Percentiles rank a stretch among this genome's conserved stretches.
Evolutionary conservation across 1,140 invertebrate genomes (phyloP).

Genomic region (Bombus balteatus): DNA sequence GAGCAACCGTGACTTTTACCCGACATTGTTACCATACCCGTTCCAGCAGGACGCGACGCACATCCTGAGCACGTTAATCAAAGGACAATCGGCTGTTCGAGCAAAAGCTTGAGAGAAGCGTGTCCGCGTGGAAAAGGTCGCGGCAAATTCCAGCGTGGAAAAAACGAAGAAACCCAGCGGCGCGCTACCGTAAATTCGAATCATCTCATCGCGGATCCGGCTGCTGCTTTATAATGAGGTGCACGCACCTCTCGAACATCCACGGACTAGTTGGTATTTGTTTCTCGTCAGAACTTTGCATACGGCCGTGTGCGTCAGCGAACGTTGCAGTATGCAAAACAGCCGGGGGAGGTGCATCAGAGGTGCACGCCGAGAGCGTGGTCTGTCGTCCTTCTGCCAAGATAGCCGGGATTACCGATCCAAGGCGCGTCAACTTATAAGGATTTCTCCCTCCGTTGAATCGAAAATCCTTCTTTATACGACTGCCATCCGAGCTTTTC

Average conservation of each 20-base stretch:
- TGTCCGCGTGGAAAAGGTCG: slow-evolving; percentile 13
- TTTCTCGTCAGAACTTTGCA: slow-evolving; percentile 69
- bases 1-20: neutral
- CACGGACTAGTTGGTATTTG: slow-evolving; percentile 64
- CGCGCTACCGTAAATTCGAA: slow-evolving; percentile 60
- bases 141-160: slow-evolving; percentile 5
- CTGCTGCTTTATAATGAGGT: slow-evolving; percentile 60
- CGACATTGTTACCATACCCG: no score
- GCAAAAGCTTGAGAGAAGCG: neutral
- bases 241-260: slow-evolving; percentile 63
- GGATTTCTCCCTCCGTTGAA: slow-evolving; percentile 45
- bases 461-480: slow-evolving; percentile 55
- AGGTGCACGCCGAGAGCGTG: slow-evolving; percentile 21
- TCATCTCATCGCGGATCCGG: slow-evolving; percentile 36
- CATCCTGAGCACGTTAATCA: slow-evolving; percentile 13
- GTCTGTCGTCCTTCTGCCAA: slow-evolving; percentile 45
- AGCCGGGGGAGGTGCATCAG: slow-evolving; percentile 38
- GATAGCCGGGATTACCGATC: slow-evolving; percentile 57
- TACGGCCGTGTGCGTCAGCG: slow-evolving; percentile 57
- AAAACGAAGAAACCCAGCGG: slow-evolving; percentile 12
- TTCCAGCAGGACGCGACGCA: neutral
- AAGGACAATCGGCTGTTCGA: neutral
- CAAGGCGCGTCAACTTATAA: slow-evolving; percentile 56
- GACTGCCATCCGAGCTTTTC: slow-evolving; percentile 40
- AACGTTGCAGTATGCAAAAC: slow-evolving; percentile 59